These are phyloP conservation scores for Saccostrea echinata DNA, from an alignment of 1,140 invertebrate species.

Conservation along the genomic window DNA sequence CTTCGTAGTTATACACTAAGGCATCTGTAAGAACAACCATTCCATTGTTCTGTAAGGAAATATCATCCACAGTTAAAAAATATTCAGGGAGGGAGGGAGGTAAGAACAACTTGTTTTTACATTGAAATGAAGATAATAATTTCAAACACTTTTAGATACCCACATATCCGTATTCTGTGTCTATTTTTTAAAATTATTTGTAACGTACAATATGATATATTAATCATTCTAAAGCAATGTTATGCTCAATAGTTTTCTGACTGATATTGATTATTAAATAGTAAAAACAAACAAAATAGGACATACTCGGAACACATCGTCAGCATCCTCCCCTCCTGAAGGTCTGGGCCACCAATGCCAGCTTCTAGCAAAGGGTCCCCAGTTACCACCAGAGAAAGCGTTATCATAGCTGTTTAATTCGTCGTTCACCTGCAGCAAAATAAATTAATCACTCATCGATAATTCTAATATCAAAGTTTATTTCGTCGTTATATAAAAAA, in stretches of 20 bases:
- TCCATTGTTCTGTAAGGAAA: slow-evolving; percentile 69
- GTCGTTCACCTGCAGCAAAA: slow-evolving; percentile 80
- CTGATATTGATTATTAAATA: neutral
- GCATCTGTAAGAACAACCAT: slow-evolving; percentile 72
- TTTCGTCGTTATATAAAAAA: no score
- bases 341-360: slow-evolving; percentile 59
- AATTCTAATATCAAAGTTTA: no score
- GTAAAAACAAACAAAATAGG: neutral
- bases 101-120: no score
- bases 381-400: neutral
- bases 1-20: slow-evolving; percentile 65
- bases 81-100: no score
- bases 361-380: slow-evolving; percentile 37
- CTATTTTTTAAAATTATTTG: no score
- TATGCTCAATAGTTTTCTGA: neutral
- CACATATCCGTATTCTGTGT: no score
- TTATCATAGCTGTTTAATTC: slow-evolving; percentile 86
- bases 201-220: no score
- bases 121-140: no score
- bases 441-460: neutral
- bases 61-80: no score
- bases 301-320: slow-evolving; percentile 63
- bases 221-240: no score
- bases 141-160: no score
- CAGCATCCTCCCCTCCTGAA: slow-evolving; percentile 60